Evolutionary conservation across 30 jellyfish, hydroid and myxozoan species (phyloP), one percentile per base, ranked within the genome.

Genomic region (Aurelia aurita complex sp. Pacific): DNA sequence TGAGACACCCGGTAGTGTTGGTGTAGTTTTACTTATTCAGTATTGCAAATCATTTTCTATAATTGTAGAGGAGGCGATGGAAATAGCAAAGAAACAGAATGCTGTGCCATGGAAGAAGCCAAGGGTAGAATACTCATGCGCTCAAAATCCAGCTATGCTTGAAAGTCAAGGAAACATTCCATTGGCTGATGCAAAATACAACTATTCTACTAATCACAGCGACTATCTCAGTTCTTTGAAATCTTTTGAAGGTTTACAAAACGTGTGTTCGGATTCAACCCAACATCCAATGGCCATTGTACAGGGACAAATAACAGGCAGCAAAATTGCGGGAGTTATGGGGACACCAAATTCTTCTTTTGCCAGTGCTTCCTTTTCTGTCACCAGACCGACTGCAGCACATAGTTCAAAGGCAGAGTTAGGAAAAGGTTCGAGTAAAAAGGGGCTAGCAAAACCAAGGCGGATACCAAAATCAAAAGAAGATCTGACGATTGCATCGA

Each of bases 391-490:
- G 10, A 23, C 70, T 17, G 36, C 32, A 11, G 32, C 36, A n/a
- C 32, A 61, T 17, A 23, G 34, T 5, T 17, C 12, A 10, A 17
- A 1, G 10, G 70, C 36, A 23, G 70, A 12, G 70, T n/a, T 61
- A 2, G 34, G 69, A 61, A 79, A 66, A 66, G 60, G 35, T 16
- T 13, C 73, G 1, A n/a, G 62, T 32, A 79, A 66, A 46, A 79
- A 65, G 38, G 73, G 70, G 3, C 12, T 17, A 10, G 17, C 89
- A 66, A 79, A 79, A 59, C 74, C 78, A 43, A 79, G 52, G 61
- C 89, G 89, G 32, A 50, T 79, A 46, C 89, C 80, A 23, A 79
- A 79, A 54, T 34, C 89, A 8, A 64, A 79, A 46, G 89, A 79
- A 46, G 89, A 79, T 32, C 53, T 79, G 23, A 79, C 78, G 12